These are phyloP conservation scores for Phymorhynchus buccinoides DNA, from an alignment of 1,140 invertebrate species.

Conservation along the genomic window DNA sequence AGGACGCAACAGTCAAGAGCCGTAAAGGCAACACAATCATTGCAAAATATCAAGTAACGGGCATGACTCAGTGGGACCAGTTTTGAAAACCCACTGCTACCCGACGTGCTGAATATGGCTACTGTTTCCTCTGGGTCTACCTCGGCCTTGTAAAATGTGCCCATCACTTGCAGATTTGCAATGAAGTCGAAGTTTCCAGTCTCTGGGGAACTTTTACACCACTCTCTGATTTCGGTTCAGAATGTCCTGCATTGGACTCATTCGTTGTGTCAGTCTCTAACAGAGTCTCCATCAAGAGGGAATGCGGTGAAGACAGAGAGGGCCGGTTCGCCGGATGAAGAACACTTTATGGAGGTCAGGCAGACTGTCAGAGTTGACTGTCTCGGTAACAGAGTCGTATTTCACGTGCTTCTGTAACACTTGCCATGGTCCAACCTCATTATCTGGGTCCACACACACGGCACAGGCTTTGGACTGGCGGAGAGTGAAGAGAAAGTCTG, in stretches of 20 bases:
- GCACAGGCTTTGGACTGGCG: neutral
- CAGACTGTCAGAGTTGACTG: neutral
- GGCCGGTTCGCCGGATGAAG: neutral
- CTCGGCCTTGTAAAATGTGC: neutral
- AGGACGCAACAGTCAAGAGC: neutral
- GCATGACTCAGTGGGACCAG: neutral
- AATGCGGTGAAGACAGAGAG: too few species aligned
- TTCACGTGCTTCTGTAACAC: neutral
- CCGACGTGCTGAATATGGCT: conserved; percentile 21
- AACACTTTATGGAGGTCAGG: neutral
- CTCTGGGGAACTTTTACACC: too few species aligned
- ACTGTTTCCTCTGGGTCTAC: neutral
- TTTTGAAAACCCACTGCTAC: conserved; percentile 22
- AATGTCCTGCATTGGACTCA: too few species aligned
- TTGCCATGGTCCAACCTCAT: neutral
- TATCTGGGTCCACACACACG: neutral
- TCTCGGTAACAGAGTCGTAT: neutral
- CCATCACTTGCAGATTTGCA: neutral
- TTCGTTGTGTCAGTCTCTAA: neutral
- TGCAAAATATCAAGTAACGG: too few species aligned
- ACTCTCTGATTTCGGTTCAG: too few species aligned
- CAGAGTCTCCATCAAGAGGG: too few species aligned
- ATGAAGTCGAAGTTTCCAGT: too few species aligned
- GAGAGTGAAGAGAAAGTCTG: neutral
- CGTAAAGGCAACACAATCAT: neutral